Evolutionary conservation across 2,888 invertebrate species (phyloP).

Genomic region (Parapristionchus giblindavisi): DNA sequence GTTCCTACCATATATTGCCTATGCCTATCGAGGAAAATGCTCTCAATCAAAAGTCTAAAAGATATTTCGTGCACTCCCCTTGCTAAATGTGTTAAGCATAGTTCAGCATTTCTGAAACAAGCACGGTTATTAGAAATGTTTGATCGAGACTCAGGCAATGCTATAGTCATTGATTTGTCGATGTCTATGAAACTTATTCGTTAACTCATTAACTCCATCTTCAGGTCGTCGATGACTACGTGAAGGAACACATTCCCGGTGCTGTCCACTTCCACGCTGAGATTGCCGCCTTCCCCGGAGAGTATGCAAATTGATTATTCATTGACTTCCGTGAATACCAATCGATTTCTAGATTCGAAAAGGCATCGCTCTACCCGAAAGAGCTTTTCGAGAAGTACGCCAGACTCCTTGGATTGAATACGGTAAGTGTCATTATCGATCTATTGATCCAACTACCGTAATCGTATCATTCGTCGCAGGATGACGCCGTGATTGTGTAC

Average conservation of each 20-base stretch:
- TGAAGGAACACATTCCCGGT: conserved; percentile 55
- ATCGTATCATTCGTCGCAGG: conserved; percentile 15
- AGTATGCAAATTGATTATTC: conserved; percentile 42
- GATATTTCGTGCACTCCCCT: no score
- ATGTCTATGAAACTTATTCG: no score
- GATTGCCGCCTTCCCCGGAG: conserved; percentile 59
- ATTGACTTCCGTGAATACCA: not conserved
- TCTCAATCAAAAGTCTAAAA: no score
- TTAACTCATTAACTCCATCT: no score
- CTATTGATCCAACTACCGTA: not conserved
- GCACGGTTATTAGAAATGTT: no score
- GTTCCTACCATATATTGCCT: no score
- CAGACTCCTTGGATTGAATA: conserved; percentile 59
- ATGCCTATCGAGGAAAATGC: no score
- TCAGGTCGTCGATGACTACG: conserved; percentile 37
- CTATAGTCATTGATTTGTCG: no score
- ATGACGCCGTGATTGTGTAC: conserved; percentile 55
- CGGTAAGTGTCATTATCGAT: conserved; percentile 3
- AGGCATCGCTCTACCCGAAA: conserved; percentile 57
- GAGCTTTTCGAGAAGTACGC: conserved; percentile 63
- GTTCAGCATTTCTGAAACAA: no score
- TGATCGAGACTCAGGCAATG: no score
- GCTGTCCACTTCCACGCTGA: conserved; percentile 60
- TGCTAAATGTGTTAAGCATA: no score
- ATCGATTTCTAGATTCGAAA: conserved; percentile 46